These are phyloP conservation scores for Ceratina calcarata DNA, from an alignment of 1,140 invertebrate species.

Conservation along the genomic window DNA sequence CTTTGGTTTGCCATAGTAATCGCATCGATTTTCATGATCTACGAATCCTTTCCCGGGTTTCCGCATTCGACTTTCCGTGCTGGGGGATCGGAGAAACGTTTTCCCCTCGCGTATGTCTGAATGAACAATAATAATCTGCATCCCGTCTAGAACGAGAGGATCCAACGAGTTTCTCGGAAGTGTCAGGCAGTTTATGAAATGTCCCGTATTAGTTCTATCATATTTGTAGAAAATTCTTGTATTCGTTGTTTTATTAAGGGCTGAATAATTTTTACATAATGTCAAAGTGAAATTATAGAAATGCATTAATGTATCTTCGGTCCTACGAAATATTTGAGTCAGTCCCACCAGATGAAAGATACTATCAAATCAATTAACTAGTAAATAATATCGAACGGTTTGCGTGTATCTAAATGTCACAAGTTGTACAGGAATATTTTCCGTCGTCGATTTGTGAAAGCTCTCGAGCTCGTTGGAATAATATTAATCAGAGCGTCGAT, in stretches of 20 bases:
- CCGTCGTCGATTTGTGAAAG: constrained; percentile 31
- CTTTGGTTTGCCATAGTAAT: neutral
- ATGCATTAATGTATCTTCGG: neutral
- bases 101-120: constrained; percentile 6
- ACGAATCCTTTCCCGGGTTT: neutral
- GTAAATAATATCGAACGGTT: neutral
- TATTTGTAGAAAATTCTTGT: neutral
- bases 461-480: neutral
- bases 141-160: constrained; percentile 28
- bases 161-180: no score
- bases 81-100: neutral
- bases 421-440: constrained; percentile 22
- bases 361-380: neutral
- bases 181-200: no score
- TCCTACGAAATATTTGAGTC: neutral
- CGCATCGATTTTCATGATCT: constrained; percentile 1
- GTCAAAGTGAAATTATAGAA: constrained; percentile 12
- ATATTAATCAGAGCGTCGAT: neutral
- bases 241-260: no score
- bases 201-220: no score
- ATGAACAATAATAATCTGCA: constrained; percentile 54
- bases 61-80: neutral
- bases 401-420: constrained; percentile 10
- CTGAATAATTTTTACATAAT: no score
- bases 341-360: neutral